Base-by-base conservation (phyloP, 2,797 vertebrate species). In the Diglossa cyanea region DNA sequence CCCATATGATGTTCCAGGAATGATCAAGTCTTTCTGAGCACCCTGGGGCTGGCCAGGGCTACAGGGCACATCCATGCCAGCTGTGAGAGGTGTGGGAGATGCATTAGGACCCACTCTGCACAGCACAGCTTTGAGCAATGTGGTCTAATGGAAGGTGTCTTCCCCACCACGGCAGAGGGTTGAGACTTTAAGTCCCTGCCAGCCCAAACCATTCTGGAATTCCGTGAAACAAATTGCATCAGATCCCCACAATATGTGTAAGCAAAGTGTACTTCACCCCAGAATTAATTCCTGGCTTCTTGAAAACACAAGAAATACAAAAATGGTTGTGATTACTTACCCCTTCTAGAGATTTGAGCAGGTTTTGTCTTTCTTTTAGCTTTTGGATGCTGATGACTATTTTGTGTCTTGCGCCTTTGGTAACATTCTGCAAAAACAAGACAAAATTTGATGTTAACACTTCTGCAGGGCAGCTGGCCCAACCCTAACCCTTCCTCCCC, bases 301-400 rank as follows among this genome's bases (percentile, higher is more conserved):
- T 33, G 37, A 71, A 83, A 77, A 54, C 58, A 79, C 20, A 65
- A 42, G 60, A 54, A 63, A 48, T 14, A 68, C 7, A 42, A 10
- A 81, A 37, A 62, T 6, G 2, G 50, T 19, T 65, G 71, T 11
- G 50, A 54, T 31, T 78, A 98, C 98, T 98, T 94, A 99, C 99
- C 98, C 99, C 99, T 97, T 99, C 99, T 97, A 99, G 97, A 91
- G 98, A 99, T 88, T 99, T 99, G 65, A 99, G 98, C 53, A 99
- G 97, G 92, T 98, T 99, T 95, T 99, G 99, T 77, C 99, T 98
- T 94, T 99, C 99, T 97, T 99, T 99, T 92, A 99, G 98, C 97
- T 99, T 99, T 98, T 99, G 98, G 97, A 99, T 99, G 96, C 99
- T 99, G 98, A 99, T 99, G 88, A 99, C 98, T 57, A 99, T 99